phyloP scores from a whole-genome alignment of 2,797 vertebrate species.

The Liasis olivaceus region DNA sequence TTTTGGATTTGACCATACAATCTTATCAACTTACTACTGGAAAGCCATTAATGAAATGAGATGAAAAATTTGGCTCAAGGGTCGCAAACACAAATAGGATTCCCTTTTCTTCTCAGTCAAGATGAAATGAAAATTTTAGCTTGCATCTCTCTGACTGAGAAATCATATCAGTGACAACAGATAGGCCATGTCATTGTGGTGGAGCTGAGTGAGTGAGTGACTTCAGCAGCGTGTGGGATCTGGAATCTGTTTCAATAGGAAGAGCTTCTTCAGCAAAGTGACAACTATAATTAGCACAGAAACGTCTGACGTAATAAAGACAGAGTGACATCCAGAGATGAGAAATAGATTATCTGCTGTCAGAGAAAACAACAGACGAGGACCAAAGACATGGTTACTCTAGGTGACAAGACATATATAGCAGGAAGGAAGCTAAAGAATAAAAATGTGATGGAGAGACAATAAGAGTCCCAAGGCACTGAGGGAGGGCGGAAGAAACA shows the following conservation, averaged over 20 bases:
- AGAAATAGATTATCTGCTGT: slow-evolving; percentile 72
- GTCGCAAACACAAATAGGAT: slow-evolving; percentile 35
- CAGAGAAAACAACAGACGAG: slow-evolving; percentile 65
- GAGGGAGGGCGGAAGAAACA: slow-evolving; percentile 44
- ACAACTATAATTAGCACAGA: slow-evolving; percentile 67
- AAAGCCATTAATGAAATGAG: slow-evolving; percentile 27
- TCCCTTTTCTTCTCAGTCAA: slow-evolving; percentile 33
- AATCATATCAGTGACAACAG: slow-evolving; percentile 28
- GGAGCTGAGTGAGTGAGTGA: slow-evolving; percentile 28
- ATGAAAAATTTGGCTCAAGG: slow-evolving; percentile 11
- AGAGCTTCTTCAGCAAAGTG: slow-evolving; percentile 57
- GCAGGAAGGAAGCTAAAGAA: slow-evolving; percentile 45
- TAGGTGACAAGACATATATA: slow-evolving; percentile 32
- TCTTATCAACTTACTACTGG: background rate
- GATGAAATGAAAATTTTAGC: slow-evolving; percentile 16
- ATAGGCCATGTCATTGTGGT: slow-evolving; percentile 26
- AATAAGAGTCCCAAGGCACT: slow-evolving; percentile 25
- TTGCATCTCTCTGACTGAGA: slow-evolving; percentile 30
- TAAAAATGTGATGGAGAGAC: slow-evolving; percentile 42
- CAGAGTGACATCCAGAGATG: slow-evolving; percentile 37
- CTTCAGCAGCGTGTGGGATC: slow-evolving; percentile 45
- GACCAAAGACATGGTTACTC: slow-evolving; percentile 49
- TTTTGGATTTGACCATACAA: background rate
- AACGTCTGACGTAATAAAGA: slow-evolving; percentile 62
- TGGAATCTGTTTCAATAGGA: slow-evolving; percentile 58